Base-by-base conservation (phyloP, 2,113 vertebrate species). In the Hoplias malabaricus region DNA sequence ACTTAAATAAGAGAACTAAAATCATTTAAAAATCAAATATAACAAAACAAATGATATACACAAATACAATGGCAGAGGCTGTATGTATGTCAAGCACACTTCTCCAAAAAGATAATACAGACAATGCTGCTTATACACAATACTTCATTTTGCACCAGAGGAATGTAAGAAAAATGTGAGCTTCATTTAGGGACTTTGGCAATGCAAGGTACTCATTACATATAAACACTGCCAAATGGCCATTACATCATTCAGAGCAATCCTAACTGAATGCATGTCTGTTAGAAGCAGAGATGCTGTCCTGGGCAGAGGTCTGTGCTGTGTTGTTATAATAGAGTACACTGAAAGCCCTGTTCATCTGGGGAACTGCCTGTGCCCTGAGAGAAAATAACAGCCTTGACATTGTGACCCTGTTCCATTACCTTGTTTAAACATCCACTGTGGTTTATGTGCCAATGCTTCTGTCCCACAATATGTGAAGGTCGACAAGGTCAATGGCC, bases 101-200 rank as follows among this genome's bases (percentile, higher is more conserved):
- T 67, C 27, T 27, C 23, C 25, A 75, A 63, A 33, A 50, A 70
- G 56, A 59, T 31, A 25, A 62, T 53, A 9, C 23, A 31, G 16
- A 25, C 67, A 2, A 61, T 46, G 40, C 13, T 67, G 16, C 36
- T 11, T 36, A 63, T 25, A 69, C 21, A 82, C 63, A 68, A 57
- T 25, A 10, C 43, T 19, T 73, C 25, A 73, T 40, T 69, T 61
- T 46, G 76, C 68, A 11, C 40, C 48, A 81, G 63, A 34, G 25
- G 25, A 73, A 73, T 62, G 74, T 62, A 42, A 48, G 61, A 68
- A 61, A 77, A 77, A 77, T 71, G 59, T 66, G 36, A 61, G 57
- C 43, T 48, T 48, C 5, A 61, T 73, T 67, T 81, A 40, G 21
- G 34, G 38, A n/a, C 46, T 48, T 25, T 63, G 21, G 40, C 67